Conservation (phyloP, 1,140 invertebrate species). For the Drosophila grimshawi region DNA sequence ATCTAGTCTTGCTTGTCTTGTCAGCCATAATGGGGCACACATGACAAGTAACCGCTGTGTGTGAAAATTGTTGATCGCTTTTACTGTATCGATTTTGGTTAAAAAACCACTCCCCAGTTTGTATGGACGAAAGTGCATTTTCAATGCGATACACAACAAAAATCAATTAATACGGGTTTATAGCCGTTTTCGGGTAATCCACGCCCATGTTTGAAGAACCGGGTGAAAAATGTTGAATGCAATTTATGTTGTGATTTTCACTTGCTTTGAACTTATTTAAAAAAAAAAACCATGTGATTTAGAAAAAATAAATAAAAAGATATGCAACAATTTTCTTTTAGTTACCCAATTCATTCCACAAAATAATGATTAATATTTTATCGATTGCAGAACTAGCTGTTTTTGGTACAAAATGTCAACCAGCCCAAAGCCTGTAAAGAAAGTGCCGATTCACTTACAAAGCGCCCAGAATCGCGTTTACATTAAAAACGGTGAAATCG, state of each 20-base stretch:
- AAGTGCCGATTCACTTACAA: conserved; percentile 97
- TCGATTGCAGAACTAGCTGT: conserved; percentile 10
- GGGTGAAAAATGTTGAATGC: no score
- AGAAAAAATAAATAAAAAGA: no score
- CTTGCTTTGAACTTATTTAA: no score
- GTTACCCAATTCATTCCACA: not conserved
- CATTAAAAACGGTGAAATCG: conserved; percentile 97
- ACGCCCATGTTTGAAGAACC: not conserved
- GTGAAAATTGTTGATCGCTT: not conserved
- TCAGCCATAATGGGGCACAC: no score
- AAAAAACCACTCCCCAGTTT: not conserved
- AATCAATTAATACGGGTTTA: no score
- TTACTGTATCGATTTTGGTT: not conserved
- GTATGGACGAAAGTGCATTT: not conserved
- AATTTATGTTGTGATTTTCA: no score
- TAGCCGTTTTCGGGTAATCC: no score
- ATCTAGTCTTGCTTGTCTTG: not conserved
- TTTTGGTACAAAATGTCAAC: conserved; percentile 59
- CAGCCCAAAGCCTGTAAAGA: conserved; percentile 90
- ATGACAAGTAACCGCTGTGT: not conserved
- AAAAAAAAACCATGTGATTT: no score
- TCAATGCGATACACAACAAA: no score
- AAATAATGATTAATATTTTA: not conserved
- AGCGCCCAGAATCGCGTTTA: conserved; percentile 96
- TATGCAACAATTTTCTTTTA: no score